Base-by-base conservation (phyloP, 2,113 vertebrate genomes). In the Calyptomena viridis region DNA sequence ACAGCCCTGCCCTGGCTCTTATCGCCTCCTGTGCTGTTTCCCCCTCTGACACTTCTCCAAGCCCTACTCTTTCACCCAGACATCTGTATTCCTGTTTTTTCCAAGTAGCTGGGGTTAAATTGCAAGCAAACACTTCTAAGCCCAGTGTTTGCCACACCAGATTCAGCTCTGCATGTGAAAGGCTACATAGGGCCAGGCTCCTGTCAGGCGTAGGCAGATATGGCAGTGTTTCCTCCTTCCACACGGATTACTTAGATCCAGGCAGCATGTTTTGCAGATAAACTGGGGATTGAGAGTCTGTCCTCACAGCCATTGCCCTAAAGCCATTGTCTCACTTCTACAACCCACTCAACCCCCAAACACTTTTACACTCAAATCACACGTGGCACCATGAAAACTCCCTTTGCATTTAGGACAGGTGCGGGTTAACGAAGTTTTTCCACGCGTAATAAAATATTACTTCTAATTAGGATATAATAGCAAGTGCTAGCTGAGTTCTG, bases 401-500 rank as follows among this genome's bases (percentile, higher is more conserved):
- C 66, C 39, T 88, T 46, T 31, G 60, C 79, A 7, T 39, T 71
- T 14, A 88, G 78, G 90, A 75, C 83, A 87, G 87, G 81, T 73
- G 93, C 1, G 0, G 56, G 80, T 68, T 93, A 37, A 74, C n/a
- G 0, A 80, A 90, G 76, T 52, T 92, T 73, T 94, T 95, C 89
- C 76, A 87, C 1, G 0, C 1, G 1, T 49, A 92, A 78, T 67
- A 87, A 90, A 92, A 78, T 39, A 67, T 55, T 67, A 9, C 86
- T 89, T 22, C 86, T 89, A 87, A 97, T 96, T 95, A 89, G 86
- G 80, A 56, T 96, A 92, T 96, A 93, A 94, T 87, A 96, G 80
- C 89, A 87, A 95, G 53, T 74, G 90, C 64, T 59, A 87, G 80
- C 84, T 91, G 82, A 24, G 82, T 76, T 95, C 87, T 96, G 92